phyloP scores from a whole-genome alignment of 2,797 vertebrate species.

The Cyprinodon diabolis region DNA sequence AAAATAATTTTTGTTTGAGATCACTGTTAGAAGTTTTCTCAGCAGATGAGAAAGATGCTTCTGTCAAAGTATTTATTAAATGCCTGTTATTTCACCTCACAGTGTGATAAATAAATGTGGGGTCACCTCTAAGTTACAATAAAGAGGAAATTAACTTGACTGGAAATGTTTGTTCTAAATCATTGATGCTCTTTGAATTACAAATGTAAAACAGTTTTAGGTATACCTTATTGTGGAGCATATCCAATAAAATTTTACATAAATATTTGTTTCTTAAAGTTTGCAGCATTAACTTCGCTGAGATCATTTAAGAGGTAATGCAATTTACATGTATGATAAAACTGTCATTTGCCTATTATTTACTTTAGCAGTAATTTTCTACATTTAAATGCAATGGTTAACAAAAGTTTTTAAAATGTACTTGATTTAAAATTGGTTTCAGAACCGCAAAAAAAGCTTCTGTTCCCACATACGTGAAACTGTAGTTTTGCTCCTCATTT shows the following conservation, averaged over 20 bases:
- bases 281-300: background rate
- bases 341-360: background rate
- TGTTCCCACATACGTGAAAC: background rate
- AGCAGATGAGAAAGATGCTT: constrained; percentile 31
- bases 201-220: constrained; percentile 1
- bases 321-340: background rate
- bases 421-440: background rate
- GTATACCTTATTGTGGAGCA: background rate
- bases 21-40: constrained; percentile 53
- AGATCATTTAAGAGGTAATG: background rate
- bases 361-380: background rate
- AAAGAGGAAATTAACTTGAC: constrained; percentile 17
- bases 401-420: background rate
- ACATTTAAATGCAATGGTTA: no score
- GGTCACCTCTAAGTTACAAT: constrained; percentile 14
- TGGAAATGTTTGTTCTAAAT: background rate
- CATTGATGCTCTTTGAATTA: background rate
- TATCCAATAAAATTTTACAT: background rate
- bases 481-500: background rate
- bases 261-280: background rate
- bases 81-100: constrained; percentile 15
- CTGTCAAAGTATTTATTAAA: constrained; percentile 53
- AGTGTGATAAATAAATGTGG: constrained; percentile 9
- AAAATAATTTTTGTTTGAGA: constrained; percentile 21
- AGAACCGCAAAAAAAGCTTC: background rate